Percentiles rank a stretch among this genome's conserved stretches.
These are phyloP conservation scores for Mystacides longicornis DNA, from an alignment of 2,888 invertebrate genomes.

Conservation along the genomic window DNA sequence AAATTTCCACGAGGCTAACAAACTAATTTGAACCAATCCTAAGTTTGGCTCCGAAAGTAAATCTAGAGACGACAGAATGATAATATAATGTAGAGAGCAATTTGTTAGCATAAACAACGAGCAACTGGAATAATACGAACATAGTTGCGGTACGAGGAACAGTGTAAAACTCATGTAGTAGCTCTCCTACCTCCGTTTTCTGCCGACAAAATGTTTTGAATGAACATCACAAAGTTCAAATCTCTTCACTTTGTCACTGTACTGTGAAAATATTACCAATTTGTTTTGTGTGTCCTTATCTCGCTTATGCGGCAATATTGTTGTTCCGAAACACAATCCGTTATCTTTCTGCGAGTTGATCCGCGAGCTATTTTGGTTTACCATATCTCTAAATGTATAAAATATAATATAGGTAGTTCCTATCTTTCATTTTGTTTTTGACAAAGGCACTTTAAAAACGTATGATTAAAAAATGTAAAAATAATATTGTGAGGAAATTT, in stretches of 20 bases:
- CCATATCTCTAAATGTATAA: no score
- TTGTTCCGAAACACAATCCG: no score
- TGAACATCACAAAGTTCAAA: slow-evolving; percentile 2
- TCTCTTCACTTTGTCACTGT: slow-evolving; percentile 1
- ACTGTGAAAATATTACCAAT: not conserved
- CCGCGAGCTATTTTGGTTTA: no score
- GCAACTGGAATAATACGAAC: no score
- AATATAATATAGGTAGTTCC: no score
- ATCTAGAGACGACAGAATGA: not conserved
- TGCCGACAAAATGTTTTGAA: not conserved
- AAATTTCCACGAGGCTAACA: slow-evolving; percentile 1
- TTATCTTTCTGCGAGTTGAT: not conserved
- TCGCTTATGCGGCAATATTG: not conserved
- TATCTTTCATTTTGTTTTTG: no score
- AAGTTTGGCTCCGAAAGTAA: not conserved
- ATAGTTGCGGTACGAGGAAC: no score
- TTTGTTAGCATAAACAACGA: not conserved
- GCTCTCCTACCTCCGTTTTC: not conserved
- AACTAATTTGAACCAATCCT: not conserved
- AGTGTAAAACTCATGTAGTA: no score
- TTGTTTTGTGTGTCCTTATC: not conserved
- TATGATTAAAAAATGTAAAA: no score
- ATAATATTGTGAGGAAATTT: no score
- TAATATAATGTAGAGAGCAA: not conserved
- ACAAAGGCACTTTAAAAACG: no score